Conservation (phyloP, 2,888 invertebrate species). For the Apodemia hepburni region DNA sequence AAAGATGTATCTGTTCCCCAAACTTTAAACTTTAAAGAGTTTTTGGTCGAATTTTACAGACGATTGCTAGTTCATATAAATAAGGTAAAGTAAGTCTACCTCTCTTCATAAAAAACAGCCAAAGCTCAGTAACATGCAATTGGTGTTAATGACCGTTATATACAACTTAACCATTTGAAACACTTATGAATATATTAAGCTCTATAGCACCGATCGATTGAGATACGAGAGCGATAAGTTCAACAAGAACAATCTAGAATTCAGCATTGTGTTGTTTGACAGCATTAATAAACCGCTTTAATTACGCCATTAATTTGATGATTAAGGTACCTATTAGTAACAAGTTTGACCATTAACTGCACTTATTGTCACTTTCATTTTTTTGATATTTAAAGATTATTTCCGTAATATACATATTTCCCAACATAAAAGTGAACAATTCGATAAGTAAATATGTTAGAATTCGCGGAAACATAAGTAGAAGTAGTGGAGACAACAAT, state of each 20-base stretch:
- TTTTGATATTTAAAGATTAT: too few species aligned
- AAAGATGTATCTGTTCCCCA: too few species aligned
- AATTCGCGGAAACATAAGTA: too few species aligned
- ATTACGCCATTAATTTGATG: neutral
- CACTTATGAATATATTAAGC: conserved; percentile 9
- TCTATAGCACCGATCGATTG: neutral
- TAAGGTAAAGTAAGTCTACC: conserved; percentile 1
- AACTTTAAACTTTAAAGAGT: too few species aligned
- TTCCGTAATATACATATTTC: too few species aligned
- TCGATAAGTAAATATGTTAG: too few species aligned
- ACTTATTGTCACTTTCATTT: too few species aligned
- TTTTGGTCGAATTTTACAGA: too few species aligned
- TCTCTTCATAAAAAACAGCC: neutral
- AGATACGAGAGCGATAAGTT: neutral
- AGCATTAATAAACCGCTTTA: neutral
- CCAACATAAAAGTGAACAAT: too few species aligned
- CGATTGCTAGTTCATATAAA: neutral
- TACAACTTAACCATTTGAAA: conserved; percentile 9
- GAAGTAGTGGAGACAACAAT: too few species aligned
- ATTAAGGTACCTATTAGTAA: neutral
- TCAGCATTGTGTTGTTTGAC: conserved; percentile 2
- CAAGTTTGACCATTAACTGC: too few species aligned
- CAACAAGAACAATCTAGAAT: conserved; percentile 3
- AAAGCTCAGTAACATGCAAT: conserved; percentile 3
- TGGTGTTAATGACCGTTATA: conserved; percentile 10